Base-by-base conservation (phyloP, 2,797 vertebrate genomes). In the Microctenopoma stevenorrisi region DNA sequence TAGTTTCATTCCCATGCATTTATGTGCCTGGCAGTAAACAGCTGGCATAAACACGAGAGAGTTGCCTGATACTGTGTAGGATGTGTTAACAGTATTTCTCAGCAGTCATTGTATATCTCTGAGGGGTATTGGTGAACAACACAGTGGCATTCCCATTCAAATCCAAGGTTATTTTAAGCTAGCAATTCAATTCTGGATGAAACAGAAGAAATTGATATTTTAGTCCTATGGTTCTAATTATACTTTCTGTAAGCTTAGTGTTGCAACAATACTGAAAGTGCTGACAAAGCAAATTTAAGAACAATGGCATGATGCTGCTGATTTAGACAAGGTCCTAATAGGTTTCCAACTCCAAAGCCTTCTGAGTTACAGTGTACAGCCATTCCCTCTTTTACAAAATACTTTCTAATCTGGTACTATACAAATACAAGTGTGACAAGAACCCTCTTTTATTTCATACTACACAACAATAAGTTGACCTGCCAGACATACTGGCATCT, bases 391-490 rank as follows among this genome's bases (percentile, higher is more conserved):
- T 63, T 51, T 52, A 18, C 10, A 49, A 6, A 40, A 16, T 15
- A n/a, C 33, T 4, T 15, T 30, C 3, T 30, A 30, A 52, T 64
- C 64, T 49, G 61, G 18, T 43, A 48, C 11, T 65, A 53, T 4
- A 12, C 0, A n/a, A 7, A 22, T 13, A 13, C 7, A 35, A 35
- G 33, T 38, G n/a, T 52, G 26, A 38, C 38, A 44, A 37, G 14
- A 25, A 59, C 42, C 59, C 53, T 59, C 75, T 74, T 76, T 66
- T 46, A 73, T 79, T 81, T 61, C 25, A 0, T 18, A 7, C 58
- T n/a, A 48, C 59, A 79, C 81, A 86, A 85, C 86, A 85, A 82
- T 74, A 88, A 79, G 66, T 26, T 12, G 30, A 50, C 46, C 44
- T 30, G 68, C 68, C 60, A 43, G 75, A 53, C 71, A 70, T 62